phyloP scores from a whole-genome alignment of 2,797 vertebrate species.

The Gephyroberyx darwinii region DNA sequence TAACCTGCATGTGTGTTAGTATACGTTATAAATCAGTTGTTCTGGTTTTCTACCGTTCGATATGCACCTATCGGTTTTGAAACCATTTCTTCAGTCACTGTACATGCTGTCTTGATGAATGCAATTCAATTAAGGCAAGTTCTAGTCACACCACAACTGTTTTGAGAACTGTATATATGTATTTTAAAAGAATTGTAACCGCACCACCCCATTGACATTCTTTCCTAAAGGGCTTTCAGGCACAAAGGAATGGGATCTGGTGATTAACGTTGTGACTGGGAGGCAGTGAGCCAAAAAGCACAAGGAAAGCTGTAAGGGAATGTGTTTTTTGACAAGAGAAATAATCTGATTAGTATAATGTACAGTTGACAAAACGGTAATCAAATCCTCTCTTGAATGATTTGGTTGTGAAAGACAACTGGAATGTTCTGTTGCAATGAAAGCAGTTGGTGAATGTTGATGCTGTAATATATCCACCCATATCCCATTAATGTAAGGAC shows the following conservation, averaged over 20 bases:
- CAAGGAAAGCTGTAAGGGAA: constrained; percentile 71
- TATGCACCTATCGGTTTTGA: constrained; percentile 34
- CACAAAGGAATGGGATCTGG: background rate
- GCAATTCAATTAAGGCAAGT: constrained; percentile 39
- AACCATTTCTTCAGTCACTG: constrained; percentile 37
- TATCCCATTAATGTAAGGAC: constrained; percentile 65
- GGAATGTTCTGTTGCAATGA: constrained; percentile 57
- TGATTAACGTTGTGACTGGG: constrained; percentile 43
- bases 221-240: constrained; percentile 59
- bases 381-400: background rate
- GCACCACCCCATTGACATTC: constrained; percentile 23
- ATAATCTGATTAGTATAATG: constrained; percentile 77
- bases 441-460: constrained; percentile 73
- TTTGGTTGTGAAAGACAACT: constrained; percentile 37
- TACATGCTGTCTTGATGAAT: constrained; percentile 39
- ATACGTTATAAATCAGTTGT: constrained; percentile 52
- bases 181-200: constrained; percentile 42
- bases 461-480: constrained; percentile 74
- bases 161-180: constrained; percentile 47
- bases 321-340: constrained; percentile 29
- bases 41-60: constrained; percentile 42
- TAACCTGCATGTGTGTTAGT: constrained; percentile 68
- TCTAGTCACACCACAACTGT: constrained; percentile 28
- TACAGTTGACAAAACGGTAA: constrained; percentile 68
- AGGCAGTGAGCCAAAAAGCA: constrained; percentile 81